Base-by-base conservation (phyloP, 1,140 invertebrate genomes). In the Mercenaria mercenaria region DNA sequence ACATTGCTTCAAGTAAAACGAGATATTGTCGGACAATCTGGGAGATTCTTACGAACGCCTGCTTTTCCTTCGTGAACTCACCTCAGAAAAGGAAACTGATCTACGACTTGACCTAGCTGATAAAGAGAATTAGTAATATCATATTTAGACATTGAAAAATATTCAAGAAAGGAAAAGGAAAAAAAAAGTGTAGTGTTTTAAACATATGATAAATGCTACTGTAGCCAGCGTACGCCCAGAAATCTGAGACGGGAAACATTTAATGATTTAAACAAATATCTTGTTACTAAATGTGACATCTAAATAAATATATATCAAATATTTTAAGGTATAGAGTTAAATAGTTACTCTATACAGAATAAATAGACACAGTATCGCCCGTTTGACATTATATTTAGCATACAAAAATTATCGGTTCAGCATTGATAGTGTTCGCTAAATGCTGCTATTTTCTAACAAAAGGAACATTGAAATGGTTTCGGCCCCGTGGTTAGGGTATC, bases 301-400 rank as follows among this genome's bases (percentile, higher is more conserved):
- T 74, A 74, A 59, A 85, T 85, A 34, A 72, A 76, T 85, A 72
- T 74, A 74, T 59, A 56, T 85, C 67, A 85, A 85, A 85, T 34
- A 26, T 50, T 32, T 37, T 32, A 34, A 64, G 11, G 67, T 85
- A 29, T 69, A 56, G n/a, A 74, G 69, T 85, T 85, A 74, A 82
- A 82, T 29, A 41, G 52, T 29, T 23, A n/a, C 80, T 82, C 59
- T 32, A 47, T 4, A 29, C 37, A 43, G 47, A 43, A 82, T 82
- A 82, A 82, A 67, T 67, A 59, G 56, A 43, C 34, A 67, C 39
- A 39, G 37, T 82, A 59, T 67, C 59, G 11, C 4, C 26, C 83
- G 15, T 76, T 74, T 85, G 83, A 85, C 83, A 74, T 74, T 67
- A 74, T 74, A 76, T 85, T 85, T 85, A 85, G 83, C 69, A 76